Percentiles rank a stretch among this genome's conserved stretches.
phyloP scores from a whole-genome alignment of 2,888 invertebrate genomes.

The Eupeodes luniger region DNA sequence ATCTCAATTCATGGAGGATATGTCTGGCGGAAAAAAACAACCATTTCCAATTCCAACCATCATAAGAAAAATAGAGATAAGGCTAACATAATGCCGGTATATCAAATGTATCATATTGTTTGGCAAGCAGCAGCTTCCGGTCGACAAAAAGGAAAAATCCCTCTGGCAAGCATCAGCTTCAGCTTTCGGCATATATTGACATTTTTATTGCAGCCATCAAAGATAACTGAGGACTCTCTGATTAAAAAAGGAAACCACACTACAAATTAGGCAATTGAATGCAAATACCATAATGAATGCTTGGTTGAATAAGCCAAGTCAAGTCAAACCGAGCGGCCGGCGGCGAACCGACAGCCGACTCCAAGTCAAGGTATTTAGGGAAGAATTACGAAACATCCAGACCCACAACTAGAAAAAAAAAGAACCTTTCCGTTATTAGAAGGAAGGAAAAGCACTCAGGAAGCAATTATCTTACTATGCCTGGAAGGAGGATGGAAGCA shows the following conservation, averaged over 20 bases:
- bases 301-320: neutral
- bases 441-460: slow-evolving; percentile 35
- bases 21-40: slow-evolving; percentile 29
- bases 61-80: slow-evolving; percentile 3
- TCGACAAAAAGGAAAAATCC: slow-evolving; percentile 4
- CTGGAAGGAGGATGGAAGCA: slow-evolving; percentile 28
- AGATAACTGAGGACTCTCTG: slow-evolving; percentile 53
- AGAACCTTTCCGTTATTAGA: neutral
- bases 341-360: no score
- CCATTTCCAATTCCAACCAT: neutral
- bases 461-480: slow-evolving; percentile 40
- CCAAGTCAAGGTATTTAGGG: slow-evolving; percentile 52
- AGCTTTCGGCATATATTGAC: slow-evolving; percentile 40
- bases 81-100: slow-evolving; percentile 20
- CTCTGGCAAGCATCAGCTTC: slow-evolving; percentile 15
- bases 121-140: slow-evolving; percentile 19
- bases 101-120: slow-evolving; percentile 57
- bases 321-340: no score
- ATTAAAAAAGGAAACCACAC: slow-evolving; percentile 52
- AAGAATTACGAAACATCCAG: slow-evolving; percentile 50
- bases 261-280: slow-evolving; percentile 67
- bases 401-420: neutral
- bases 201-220: slow-evolving; percentile 49
- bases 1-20: slow-evolving; percentile 46
- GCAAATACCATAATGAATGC: slow-evolving; percentile 28